These are phyloP conservation scores for Podarcis lilfordi DNA, from an alignment of 2,797 vertebrate species.

Conservation along the genomic window DNA sequence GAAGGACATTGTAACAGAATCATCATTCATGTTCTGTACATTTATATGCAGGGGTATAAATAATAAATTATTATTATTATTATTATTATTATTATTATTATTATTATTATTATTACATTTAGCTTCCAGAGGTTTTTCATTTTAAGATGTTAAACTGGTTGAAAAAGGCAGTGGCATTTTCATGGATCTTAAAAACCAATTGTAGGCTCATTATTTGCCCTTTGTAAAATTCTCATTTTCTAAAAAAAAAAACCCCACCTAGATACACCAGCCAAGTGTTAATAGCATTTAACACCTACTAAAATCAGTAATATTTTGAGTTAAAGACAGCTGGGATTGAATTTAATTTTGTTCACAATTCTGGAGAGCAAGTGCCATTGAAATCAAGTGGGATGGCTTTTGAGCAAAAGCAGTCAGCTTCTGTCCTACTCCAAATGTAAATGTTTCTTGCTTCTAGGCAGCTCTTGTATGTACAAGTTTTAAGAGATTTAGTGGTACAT, in stretches of 20 bases:
- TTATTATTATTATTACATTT: not conserved
- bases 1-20: slow-evolving; percentile 41
- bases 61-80: no score
- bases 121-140: not conserved
- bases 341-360: not conserved
- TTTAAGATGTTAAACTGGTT: not conserved
- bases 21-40: not conserved
- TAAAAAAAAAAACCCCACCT: not conserved
- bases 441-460: not conserved
- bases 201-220: not conserved
- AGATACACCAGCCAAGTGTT: not conserved
- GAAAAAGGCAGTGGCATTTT: not conserved
- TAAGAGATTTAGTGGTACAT: no score
- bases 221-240: not conserved
- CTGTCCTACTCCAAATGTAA: not conserved
- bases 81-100: no score
- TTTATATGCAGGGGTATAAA: no score
- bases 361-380: not conserved
- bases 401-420: not conserved
- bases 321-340: not conserved
- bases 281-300: not conserved
- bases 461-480: no score
- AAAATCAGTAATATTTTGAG: not conserved
- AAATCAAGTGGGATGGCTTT: not conserved
- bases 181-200: not conserved